Conservation (phyloP, 2,888 invertebrate genomes). For the Plagodis pulveraria region DNA sequence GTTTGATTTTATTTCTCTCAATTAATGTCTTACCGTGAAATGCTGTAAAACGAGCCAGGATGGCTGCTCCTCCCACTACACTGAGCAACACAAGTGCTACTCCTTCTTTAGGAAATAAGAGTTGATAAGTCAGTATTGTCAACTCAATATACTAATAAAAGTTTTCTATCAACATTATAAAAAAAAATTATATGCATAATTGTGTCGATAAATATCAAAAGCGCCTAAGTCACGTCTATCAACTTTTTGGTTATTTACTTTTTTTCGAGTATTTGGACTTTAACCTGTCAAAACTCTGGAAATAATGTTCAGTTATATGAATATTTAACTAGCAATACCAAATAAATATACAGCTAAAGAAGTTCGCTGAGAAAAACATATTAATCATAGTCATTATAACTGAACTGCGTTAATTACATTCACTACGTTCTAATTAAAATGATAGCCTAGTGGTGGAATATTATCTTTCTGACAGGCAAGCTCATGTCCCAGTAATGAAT, state of each 20-base stretch:
- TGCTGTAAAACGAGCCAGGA: slow-evolving; percentile 62
- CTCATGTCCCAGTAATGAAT: too few species aligned
- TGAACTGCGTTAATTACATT: too few species aligned
- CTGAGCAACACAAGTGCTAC: slow-evolving; percentile 42
- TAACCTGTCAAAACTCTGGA: not conserved
- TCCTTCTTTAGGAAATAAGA: not conserved
- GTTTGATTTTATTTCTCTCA: slow-evolving; percentile 74
- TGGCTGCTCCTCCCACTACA: slow-evolving; percentile 57
- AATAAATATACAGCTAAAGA: not conserved
- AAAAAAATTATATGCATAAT: too few species aligned
- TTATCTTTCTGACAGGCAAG: too few species aligned
- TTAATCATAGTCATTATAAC: too few species aligned
- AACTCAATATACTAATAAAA: too few species aligned
- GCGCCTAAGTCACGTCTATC: not conserved
- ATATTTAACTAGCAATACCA: not conserved
- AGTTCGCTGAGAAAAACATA: too few species aligned
- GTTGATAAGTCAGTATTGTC: not conserved
- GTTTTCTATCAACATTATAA: too few species aligned
- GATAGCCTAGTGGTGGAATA: too few species aligned
- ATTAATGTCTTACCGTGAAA: slow-evolving; percentile 80
- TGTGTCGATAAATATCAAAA: not conserved
- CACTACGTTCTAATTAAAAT: too few species aligned
- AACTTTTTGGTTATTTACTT: not conserved
- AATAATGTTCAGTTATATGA: not conserved
- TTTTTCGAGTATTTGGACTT: not conserved